These are phyloP conservation scores for Falco punctatus DNA, from an alignment of 2,113 vertebrate species.

Conservation along the genomic window DNA sequence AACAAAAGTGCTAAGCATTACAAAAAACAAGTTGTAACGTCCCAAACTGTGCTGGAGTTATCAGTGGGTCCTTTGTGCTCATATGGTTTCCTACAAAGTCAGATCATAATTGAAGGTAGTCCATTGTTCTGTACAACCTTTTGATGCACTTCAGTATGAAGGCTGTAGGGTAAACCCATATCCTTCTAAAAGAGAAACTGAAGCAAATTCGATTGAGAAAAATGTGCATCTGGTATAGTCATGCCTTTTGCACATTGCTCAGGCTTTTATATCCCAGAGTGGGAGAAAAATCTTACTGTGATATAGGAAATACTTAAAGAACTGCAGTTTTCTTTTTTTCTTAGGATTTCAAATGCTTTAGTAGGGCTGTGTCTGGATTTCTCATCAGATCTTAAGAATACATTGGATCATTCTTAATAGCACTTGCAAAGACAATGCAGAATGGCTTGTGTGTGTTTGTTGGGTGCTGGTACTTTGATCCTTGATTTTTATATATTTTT, in stretches of 20 bases:
- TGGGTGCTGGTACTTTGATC: conserved; percentile 32
- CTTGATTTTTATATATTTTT: not conserved
- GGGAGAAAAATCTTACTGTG: not conserved
- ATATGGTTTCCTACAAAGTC: not conserved
- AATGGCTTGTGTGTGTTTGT: not conserved
- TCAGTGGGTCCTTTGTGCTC: not conserved
- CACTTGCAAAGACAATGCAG: conserved; percentile 24
- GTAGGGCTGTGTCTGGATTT: conserved; percentile 50
- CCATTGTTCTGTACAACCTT: not conserved
- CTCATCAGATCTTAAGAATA: conserved; percentile 51
- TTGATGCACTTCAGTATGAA: not conserved
- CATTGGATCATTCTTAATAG: not conserved
- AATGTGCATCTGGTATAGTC: not conserved
- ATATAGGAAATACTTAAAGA: conserved; percentile 18
- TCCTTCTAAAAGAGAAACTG: not conserved
- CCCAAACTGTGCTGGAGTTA: not conserved
- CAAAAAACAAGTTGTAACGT: not conserved
- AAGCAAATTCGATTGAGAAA: conserved; percentile 4
- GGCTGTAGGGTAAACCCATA: not conserved
- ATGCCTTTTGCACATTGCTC: not conserved
- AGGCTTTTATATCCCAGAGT: not conserved
- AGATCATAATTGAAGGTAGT: not conserved
- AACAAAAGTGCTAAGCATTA: not conserved
- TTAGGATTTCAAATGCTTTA: conserved; percentile 29
- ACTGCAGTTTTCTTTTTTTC: not conserved